Evolutionary conservation across 2,113 vertebrate genomes (phyloP).

Genomic region (Symphodus melops): DNA sequence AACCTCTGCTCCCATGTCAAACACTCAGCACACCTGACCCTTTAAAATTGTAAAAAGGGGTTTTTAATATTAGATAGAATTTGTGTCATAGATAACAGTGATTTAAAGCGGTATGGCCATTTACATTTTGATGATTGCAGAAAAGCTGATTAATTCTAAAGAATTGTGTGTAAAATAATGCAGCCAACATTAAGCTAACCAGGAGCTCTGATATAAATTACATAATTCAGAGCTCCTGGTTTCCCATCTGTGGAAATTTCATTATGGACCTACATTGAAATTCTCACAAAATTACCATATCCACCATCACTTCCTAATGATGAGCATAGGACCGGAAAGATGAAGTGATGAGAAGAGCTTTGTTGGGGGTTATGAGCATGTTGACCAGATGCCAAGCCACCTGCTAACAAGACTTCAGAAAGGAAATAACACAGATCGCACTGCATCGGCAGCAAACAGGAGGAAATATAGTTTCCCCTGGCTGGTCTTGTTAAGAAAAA

Average conservation of each 20-base stretch:
- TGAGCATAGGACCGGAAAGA: slow-evolving; percentile 52
- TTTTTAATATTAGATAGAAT: slow-evolving; percentile 48
- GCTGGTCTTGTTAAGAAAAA: neutral
- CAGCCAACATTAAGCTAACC: neutral
- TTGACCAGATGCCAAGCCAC: slow-evolving; percentile 67
- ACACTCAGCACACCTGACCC: slow-evolving; percentile 60
- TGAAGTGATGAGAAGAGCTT: slow-evolving; percentile 53
- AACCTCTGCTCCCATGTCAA: slow-evolving; percentile 50
- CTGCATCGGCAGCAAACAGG: slow-evolving; percentile 18
- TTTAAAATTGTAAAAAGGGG: slow-evolving; percentile 39
- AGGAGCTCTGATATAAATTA: neutral
- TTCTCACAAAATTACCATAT: slow-evolving; percentile 53
- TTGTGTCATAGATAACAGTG: slow-evolving; percentile 1
- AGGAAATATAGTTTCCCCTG: neutral
- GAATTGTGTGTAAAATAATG: neutral
- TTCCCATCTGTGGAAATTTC: slow-evolving; percentile 32
- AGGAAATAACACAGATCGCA: slow-evolving; percentile 3
- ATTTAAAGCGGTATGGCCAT: slow-evolving; percentile 51
- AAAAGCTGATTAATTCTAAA: slow-evolving; percentile 16
- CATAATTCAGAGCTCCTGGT: neutral
- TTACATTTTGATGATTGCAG: slow-evolving; percentile 12
- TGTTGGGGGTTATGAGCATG: slow-evolving; percentile 52
- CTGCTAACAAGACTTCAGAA: slow-evolving; percentile 39
- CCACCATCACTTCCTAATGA: slow-evolving; percentile 46
- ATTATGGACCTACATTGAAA: slow-evolving; percentile 42